Percentiles rank a stretch among this genome's conserved stretches.
Conservation (phyloP, 2,113 vertebrate genomes). For the Oncorhynchus gorbuscha region DNA sequence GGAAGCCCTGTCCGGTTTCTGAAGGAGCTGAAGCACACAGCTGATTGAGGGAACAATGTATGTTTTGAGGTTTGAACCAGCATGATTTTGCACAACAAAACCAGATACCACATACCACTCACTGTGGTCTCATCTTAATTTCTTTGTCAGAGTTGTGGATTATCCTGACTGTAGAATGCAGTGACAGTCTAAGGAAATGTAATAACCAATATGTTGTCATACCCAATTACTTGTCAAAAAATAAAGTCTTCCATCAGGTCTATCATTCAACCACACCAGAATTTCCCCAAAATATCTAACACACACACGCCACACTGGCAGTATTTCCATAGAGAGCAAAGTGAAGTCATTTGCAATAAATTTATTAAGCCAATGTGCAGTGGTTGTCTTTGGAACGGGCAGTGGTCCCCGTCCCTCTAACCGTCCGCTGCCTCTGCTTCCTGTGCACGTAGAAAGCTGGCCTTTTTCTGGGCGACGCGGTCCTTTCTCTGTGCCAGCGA, state of each 20-base stretch:
- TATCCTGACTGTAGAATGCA: too few relatives aligned
- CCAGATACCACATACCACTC: too few relatives aligned
- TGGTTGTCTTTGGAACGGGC: conserved; percentile 13
- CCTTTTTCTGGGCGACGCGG: conserved; percentile 97
- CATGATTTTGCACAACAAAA: conserved; percentile 78
- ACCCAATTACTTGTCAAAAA: too few relatives aligned
- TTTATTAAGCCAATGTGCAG: conserved; percentile 67
- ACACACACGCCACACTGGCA: not conserved
- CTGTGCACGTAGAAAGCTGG: conserved; percentile 94
- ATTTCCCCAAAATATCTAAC: too few relatives aligned
- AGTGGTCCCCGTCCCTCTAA: conserved; percentile 62
- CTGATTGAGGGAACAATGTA: conserved; percentile 39
- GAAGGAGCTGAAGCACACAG: conserved; percentile 18
- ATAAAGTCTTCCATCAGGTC: too few relatives aligned
- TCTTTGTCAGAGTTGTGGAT: too few relatives aligned
- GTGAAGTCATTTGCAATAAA: conserved; percentile 44
- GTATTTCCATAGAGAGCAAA: too few relatives aligned
- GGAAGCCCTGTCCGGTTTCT: not conserved
- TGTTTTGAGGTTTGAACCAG: conserved; percentile 46
- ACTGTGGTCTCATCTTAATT: too few relatives aligned
- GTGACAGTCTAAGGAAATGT: too few relatives aligned
- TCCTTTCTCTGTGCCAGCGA: conserved; percentile 95
- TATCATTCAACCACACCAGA: too few relatives aligned
- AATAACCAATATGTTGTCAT: too few relatives aligned
- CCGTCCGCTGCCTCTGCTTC: conserved; percentile 84